A percentile compares a stretch with the other conserved stretches of the same genome.
Conservation (phyloP, 2,888 invertebrate genomes). For the Polyommatus iphigenia region DNA sequence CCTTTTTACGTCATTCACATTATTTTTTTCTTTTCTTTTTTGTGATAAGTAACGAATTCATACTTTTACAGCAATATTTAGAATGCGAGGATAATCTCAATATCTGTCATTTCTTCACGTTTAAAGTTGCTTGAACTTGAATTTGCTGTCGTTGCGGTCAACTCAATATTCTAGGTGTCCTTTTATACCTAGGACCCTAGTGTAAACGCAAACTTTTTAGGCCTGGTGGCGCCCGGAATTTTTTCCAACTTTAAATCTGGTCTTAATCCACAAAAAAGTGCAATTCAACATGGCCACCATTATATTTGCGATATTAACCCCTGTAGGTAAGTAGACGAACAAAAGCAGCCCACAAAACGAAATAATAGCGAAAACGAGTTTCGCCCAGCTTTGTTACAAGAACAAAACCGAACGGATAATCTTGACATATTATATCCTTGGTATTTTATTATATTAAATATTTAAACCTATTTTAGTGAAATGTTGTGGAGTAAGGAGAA, state of each 20-base stretch:
- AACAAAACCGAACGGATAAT: constrained; percentile 15
- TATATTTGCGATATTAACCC: constrained; percentile 13
- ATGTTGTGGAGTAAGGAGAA: background rate
- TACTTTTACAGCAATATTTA: too few species aligned
- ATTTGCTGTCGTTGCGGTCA: too few species aligned
- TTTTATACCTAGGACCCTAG: too few species aligned
- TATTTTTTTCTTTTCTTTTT: too few species aligned
- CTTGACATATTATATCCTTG: background rate
- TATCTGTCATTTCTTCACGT: too few species aligned
- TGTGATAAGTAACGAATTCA: too few species aligned
- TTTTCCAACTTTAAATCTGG: background rate
- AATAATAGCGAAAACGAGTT: constrained; percentile 28
- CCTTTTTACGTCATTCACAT: too few species aligned
- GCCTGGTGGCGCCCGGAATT: background rate
- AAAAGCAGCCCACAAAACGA: constrained; percentile 27
- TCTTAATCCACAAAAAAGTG: background rate
- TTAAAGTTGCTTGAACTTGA: too few species aligned
- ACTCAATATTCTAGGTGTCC: too few species aligned
- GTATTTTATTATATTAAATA: background rate
- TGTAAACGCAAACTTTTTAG: too few species aligned
- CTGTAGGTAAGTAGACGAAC: constrained; percentile 23
- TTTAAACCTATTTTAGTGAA: background rate
- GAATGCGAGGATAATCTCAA: too few species aligned
- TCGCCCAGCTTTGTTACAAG: constrained; percentile 13
- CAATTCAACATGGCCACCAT: constrained; percentile 1